A percentile compares a stretch with the other conserved stretches of the same genome.
phyloP scores from a whole-genome alignment of 1,140 invertebrate species.

The Steinernema feltiae region DNA sequence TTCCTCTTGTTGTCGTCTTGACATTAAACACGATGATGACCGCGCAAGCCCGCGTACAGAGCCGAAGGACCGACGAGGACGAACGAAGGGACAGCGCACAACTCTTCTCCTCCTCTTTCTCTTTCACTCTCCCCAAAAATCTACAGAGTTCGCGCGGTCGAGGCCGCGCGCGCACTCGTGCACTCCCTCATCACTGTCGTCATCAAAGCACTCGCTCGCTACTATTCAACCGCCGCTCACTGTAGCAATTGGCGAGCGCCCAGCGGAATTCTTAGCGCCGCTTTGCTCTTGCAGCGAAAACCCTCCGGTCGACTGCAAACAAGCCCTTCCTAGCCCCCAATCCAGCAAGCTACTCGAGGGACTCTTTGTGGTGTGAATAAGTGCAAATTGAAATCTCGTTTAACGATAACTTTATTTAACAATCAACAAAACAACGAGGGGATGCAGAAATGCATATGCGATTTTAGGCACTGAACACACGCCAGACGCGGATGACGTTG shows the following conservation, averaged over 20 bases:
- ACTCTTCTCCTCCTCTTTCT: neutral
- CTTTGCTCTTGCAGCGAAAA: neutral
- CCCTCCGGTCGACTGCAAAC: neutral
- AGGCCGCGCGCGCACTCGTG: neutral
- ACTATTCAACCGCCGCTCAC: neutral
- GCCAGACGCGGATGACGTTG: constrained; percentile 96
- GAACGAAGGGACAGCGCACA: constrained; percentile 11
- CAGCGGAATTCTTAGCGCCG: neutral
- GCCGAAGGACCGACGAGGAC: neutral
- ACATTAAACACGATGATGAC: neutral
- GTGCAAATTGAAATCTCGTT: neutral
- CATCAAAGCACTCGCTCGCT: constrained; percentile 3
- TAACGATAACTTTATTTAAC: constrained; percentile 15
- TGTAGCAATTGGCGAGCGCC: neutral
- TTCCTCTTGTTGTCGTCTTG: neutral
- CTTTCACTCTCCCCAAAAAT: neutral
- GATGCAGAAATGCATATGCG: neutral
- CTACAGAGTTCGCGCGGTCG: constrained; percentile 4
- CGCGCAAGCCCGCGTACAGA: constrained; percentile 7
- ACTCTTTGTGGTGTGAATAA: neutral
- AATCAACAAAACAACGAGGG: constrained; percentile 15
- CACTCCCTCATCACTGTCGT: neutral
- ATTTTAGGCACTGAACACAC: constrained; percentile 65
- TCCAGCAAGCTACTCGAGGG: neutral
- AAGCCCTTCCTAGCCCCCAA: neutral